Conservation (phyloP, 2,888 invertebrate genomes). For the Lasius fuliginosus region DNA sequence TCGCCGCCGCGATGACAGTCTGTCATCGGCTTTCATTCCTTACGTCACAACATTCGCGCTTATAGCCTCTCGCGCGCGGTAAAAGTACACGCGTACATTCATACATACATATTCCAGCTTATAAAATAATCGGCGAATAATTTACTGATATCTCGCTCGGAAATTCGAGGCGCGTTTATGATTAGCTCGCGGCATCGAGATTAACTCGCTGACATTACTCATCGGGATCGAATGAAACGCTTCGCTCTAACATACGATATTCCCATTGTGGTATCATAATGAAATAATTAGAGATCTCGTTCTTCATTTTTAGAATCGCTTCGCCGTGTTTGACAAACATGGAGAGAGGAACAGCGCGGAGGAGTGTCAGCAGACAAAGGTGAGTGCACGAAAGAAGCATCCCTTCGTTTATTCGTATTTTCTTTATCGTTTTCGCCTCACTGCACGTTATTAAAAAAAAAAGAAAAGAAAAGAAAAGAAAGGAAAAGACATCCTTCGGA, state of each 20-base stretch:
- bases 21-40: conserved; percentile 70
- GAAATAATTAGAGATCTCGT: conserved; percentile 12
- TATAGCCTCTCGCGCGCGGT: conserved; percentile 4
- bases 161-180: background rate
- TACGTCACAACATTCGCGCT: conserved; percentile 61
- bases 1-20: conserved; percentile 29
- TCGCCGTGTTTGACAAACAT: conserved; percentile 73
- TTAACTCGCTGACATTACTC: background rate
- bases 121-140: background rate
- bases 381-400: conserved; percentile 71
- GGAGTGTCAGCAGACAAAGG: conserved; percentile 76
- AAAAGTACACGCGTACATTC: background rate
- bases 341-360: conserved; percentile 71
- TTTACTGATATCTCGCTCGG: conserved; percentile 19
- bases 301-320: conserved; percentile 78
- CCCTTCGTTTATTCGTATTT: background rate
- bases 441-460: background rate
- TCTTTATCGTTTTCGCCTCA: conserved; percentile 45
- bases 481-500: conserved; percentile 22
- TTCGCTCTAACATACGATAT: background rate
- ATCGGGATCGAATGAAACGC: background rate
- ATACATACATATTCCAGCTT: background rate
- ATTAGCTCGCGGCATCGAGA: background rate
- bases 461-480: background rate
- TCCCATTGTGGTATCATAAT: background rate